Evolutionary conservation across 2,113 vertebrate genomes (phyloP).

Genomic region (Ondatra zibethicus): DNA sequence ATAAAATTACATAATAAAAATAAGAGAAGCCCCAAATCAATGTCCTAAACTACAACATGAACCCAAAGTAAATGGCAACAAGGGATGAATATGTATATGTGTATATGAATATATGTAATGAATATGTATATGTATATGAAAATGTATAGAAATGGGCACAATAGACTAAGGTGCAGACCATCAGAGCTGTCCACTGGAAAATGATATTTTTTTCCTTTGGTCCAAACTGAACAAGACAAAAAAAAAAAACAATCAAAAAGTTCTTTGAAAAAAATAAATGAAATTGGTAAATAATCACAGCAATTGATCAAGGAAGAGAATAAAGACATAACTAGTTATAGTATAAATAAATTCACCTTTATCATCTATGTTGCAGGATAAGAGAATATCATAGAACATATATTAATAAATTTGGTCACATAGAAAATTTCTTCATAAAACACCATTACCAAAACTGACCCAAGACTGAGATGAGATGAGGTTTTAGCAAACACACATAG

Average conservation of each 20-base stretch:
- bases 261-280: conserved; percentile 8
- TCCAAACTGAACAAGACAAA: background rate
- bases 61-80: background rate
- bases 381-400: background rate
- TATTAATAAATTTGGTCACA: background rate
- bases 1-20: background rate
- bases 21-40: background rate
- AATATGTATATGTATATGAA: background rate
- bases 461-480: background rate
- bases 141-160: background rate
- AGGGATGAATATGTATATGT: background rate
- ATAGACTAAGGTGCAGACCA: background rate
- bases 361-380: background rate
- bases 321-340: background rate
- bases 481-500: background rate
- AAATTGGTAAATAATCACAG: background rate
- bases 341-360: background rate
- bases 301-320: background rate
- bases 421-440: conserved; percentile 1
- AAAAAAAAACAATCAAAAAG: background rate
- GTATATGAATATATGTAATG: too few relatives aligned
- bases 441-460: background rate
- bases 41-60: background rate
- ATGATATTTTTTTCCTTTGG: background rate
- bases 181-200: background rate